Evolutionary conservation across 2,113 vertebrate species (phyloP).

Genomic region (Connochaetes taurinus): DNA sequence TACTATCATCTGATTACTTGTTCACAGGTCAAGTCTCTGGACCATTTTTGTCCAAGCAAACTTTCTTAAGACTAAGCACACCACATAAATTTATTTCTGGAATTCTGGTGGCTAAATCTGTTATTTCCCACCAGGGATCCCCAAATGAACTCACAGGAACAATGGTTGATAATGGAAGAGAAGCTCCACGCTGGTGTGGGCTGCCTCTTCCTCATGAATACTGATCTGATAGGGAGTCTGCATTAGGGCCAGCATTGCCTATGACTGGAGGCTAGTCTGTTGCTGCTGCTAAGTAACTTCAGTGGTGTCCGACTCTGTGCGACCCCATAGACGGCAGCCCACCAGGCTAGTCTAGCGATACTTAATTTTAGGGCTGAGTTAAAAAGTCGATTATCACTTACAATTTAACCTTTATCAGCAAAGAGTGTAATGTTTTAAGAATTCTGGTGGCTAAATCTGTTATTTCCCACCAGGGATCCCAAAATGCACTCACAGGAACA

Average conservation of each 20-base stretch:
- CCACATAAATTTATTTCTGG: background rate
- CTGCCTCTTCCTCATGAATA: too few species aligned
- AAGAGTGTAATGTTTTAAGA: background rate
- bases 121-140: background rate
- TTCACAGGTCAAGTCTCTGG: background rate
- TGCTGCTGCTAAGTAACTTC: too few species aligned
- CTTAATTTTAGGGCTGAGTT: background rate
- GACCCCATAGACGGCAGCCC: too few species aligned
- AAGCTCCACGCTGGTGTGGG: background rate
- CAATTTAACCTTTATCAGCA: background rate
- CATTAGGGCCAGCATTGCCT: background rate
- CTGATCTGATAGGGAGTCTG: background rate
- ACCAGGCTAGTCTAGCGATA: background rate
- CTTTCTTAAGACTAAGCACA: background rate
- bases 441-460: background rate
- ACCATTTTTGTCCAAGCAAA: background rate
- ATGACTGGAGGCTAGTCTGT: background rate
- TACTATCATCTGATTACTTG: background rate
- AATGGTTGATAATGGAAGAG: background rate
- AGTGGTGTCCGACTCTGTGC: too few species aligned
- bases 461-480: background rate
- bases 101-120: background rate
- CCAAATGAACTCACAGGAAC: background rate
- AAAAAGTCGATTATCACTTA: background rate
- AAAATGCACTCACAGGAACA: background rate